phyloP scores from a whole-genome alignment of 2,113 vertebrate genomes.

The Formicarius rufipectus region DNA sequence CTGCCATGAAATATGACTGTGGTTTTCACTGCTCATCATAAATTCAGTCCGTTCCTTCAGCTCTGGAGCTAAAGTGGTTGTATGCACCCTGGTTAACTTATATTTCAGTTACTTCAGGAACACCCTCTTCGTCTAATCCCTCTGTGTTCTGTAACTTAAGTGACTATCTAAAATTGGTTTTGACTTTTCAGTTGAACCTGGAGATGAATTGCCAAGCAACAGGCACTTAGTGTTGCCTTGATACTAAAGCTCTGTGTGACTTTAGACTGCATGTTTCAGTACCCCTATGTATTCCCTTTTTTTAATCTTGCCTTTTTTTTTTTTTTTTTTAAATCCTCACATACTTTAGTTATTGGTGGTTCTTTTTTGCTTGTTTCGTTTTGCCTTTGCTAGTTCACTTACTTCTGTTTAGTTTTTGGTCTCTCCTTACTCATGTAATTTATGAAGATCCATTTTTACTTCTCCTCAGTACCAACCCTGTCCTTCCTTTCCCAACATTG shows the following conservation, averaged over 20 bases:
- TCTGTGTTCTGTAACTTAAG: slow-evolving; percentile 15
- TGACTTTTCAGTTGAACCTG: neutral
- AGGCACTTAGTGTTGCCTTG: neutral
- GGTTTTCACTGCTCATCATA: slow-evolving; percentile 37
- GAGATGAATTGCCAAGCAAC: slow-evolving; percentile 32
- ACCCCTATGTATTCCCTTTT: neutral
- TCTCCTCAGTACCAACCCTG: neutral
- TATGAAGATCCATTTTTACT: neutral
- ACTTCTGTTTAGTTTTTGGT: neutral
- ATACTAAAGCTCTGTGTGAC: neutral
- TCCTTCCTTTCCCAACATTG: neutral
- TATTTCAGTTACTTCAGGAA: slow-evolving; percentile 3
- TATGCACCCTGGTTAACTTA: slow-evolving; percentile 13
- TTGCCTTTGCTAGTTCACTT: neutral
- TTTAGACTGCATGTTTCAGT: neutral
- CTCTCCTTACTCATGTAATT: neutral
- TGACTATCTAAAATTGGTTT: slow-evolving; percentile 22
- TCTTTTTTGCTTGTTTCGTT: neutral
- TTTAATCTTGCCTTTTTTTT: neutral
- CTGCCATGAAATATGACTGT: slow-evolving; percentile 16
- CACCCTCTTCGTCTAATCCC: slow-evolving; percentile 19
- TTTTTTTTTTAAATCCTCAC: neutral
- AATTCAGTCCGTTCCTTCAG: slow-evolving; percentile 38
- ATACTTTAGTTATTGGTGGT: neutral
- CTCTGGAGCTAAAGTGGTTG: slow-evolving; percentile 7